phyloP scores from a whole-genome alignment of 2,797 vertebrate genomes.

The Anguilla megastoma region DNA sequence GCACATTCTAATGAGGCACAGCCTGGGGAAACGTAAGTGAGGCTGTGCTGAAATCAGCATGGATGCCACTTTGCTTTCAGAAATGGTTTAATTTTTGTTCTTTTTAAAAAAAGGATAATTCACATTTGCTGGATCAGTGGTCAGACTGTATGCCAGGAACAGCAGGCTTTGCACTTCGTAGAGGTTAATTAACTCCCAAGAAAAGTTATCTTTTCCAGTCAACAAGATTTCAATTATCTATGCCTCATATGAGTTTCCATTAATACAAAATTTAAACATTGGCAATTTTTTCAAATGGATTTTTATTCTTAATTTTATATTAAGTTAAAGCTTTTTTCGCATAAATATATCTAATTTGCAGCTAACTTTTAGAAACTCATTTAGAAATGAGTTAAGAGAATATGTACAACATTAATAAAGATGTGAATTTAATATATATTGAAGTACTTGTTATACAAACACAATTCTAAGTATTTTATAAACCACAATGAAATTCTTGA shows the following conservation, averaged over 20 bases:
- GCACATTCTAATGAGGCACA: not conserved
- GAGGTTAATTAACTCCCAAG: not conserved
- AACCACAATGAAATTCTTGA: not conserved
- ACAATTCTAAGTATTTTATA: not conserved
- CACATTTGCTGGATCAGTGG: conserved; percentile 3
- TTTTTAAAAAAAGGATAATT: not conserved
- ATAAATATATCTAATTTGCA: not conserved
- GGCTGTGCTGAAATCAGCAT: not conserved
- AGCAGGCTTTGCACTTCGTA: not conserved
- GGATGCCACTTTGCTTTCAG: not conserved
- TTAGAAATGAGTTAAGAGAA: not conserved
- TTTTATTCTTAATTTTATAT: not conserved
- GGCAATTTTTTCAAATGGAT: not conserved
- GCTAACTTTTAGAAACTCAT: not conserved
- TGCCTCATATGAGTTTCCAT: not conserved
- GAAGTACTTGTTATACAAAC: not conserved
- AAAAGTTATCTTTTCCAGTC: not conserved
- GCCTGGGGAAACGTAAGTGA: not conserved
- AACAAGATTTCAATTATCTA: not conserved
- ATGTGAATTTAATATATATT: not conserved
- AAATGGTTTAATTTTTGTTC: not conserved
- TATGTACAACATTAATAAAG: not conserved
- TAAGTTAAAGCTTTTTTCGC: not conserved
- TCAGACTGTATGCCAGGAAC: not conserved
- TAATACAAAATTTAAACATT: not conserved